These are phyloP conservation scores for Neotragus moschatus DNA, from an alignment of 2,113 vertebrate species.

Conservation along the genomic window DNA sequence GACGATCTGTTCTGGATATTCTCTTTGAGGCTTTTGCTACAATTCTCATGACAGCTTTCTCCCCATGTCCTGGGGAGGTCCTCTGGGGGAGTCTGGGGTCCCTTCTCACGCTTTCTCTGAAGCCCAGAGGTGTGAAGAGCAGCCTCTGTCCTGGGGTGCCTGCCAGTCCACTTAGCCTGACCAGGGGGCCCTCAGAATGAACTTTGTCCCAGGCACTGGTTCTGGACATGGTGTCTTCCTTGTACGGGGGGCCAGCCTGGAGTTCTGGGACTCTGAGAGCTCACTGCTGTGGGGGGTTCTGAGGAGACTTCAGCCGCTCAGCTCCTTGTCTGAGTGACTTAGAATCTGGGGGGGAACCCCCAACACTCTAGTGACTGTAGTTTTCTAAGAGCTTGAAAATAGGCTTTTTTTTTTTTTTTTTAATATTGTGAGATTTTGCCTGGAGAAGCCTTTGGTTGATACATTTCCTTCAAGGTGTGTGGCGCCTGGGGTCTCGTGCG, in stretches of 20 bases:
- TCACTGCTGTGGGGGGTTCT: too few relatives aligned
- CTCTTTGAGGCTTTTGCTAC: fast-evolving
- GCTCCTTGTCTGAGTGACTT: background rate
- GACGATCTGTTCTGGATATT: background rate
- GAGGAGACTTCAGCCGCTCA: background rate
- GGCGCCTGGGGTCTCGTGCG: background rate
- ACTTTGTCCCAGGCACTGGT: background rate
- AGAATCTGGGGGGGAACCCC: fast-evolving
- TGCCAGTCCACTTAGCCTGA: background rate
- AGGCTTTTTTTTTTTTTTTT: background rate
- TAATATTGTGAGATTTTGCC: background rate
- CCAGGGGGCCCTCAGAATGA: too few relatives aligned
- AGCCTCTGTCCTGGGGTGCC: background rate
- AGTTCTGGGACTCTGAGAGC: background rate
- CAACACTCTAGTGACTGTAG: background rate
- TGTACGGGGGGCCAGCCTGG: background rate
- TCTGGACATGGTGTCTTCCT: background rate
- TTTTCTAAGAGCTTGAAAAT: background rate
- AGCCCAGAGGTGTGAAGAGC: background rate
- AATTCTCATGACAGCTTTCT: fast-evolving
- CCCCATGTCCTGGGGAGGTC: background rate
- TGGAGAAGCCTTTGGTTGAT: background rate
- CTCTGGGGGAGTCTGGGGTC: background rate
- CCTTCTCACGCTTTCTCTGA: background rate
- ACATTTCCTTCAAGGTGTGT: background rate